Evolutionary conservation across 2,888 invertebrate species (phyloP).

Genomic region (Aspidiotus rigidus): DNA sequence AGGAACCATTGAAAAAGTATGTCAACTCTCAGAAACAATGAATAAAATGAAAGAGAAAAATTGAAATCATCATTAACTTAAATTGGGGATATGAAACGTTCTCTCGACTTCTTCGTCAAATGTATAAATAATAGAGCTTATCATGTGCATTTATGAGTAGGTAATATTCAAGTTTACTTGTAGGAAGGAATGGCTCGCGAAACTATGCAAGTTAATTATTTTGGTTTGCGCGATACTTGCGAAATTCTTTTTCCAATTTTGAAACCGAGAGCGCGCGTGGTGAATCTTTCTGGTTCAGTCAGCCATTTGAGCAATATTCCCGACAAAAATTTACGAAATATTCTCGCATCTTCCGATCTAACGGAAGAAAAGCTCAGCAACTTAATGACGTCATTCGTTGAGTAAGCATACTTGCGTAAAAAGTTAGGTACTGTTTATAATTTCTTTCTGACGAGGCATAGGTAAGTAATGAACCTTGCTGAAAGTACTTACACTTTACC

Average conservation of each 20-base stretch:
- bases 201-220: slow-evolving; percentile 62
- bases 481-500: not conserved
- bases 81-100: too few relatives aligned
- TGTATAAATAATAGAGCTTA: too few relatives aligned
- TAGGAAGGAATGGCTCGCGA: slow-evolving; percentile 53
- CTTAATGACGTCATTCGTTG: slow-evolving; percentile 35
- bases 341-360: slow-evolving; percentile 37
- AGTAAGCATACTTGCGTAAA: slow-evolving; percentile 3
- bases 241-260: slow-evolving; percentile 62
- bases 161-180: slow-evolving; percentile 6
- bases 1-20: too few relatives aligned
- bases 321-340: slow-evolving; percentile 48
- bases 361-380: slow-evolving; percentile 41
- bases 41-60: too few relatives aligned
- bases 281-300: slow-evolving; percentile 63
- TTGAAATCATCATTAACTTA: too few relatives aligned
- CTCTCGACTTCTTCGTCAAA: too few relatives aligned
- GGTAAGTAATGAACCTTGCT: not conserved
- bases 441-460: not conserved
- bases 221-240: slow-evolving; percentile 55
- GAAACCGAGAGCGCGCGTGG: slow-evolving; percentile 59
- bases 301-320: slow-evolving; percentile 56
- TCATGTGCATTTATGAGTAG: too few relatives aligned
- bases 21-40: too few relatives aligned
- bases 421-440: not conserved